phyloP scores from a whole-genome alignment of 2,888 invertebrate species.

The Blomia tropicalis region DNA sequence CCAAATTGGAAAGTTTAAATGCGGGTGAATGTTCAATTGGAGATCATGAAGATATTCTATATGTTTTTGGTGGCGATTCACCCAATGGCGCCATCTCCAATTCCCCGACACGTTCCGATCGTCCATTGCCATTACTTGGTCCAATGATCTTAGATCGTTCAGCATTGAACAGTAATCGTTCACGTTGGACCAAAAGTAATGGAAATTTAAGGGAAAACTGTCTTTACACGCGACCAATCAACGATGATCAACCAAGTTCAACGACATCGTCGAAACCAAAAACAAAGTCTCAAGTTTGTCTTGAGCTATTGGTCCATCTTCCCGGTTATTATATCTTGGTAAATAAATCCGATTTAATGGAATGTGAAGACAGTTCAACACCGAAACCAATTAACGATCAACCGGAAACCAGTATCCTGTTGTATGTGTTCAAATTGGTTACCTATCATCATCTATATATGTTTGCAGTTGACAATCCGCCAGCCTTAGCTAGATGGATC shows the following conservation, averaged over 20 bases:
- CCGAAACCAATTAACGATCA: too few relatives aligned
- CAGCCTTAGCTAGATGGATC: not conserved
- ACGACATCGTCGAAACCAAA: too few relatives aligned
- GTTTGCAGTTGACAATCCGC: not conserved
- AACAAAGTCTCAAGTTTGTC: not conserved
- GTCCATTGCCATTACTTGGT: not conserved
- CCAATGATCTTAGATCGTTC: not conserved
- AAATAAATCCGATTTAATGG: not conserved
- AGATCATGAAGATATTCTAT: not conserved
- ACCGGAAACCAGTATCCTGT: not conserved
- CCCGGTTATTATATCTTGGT: constrained; percentile 7
- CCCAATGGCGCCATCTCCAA: too few relatives aligned
- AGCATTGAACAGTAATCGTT: not conserved
- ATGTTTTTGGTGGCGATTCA: not conserved
- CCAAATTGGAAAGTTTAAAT: not conserved
- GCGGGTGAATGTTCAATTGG: not conserved
- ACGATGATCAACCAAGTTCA: not conserved
- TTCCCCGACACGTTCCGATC: too few relatives aligned
- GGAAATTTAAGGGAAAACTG: not conserved
- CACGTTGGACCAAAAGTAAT: not conserved
- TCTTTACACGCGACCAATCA: not conserved
- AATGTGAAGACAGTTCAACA: too few relatives aligned
- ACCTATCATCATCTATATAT: constrained; percentile 4
- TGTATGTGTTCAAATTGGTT: constrained; percentile 1
- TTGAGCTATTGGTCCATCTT: not conserved